Conservation (phyloP, 2,888 invertebrate genomes). For the Meloe dianella region DNA sequence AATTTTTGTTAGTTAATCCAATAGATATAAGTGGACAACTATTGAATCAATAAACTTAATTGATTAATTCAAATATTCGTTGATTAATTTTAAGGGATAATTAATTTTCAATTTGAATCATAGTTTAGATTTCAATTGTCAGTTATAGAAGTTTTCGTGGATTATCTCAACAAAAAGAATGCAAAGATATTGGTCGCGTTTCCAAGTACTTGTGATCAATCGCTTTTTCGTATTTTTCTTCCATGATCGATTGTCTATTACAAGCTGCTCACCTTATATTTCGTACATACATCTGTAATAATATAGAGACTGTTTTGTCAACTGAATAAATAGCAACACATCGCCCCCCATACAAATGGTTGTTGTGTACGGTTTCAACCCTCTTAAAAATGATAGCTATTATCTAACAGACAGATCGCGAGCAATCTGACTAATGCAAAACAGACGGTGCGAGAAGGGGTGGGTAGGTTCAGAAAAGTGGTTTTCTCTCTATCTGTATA, state of each 20-base stretch:
- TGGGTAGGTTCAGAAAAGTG: not conserved
- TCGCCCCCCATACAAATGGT: slow-evolving; percentile 55
- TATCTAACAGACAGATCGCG: slow-evolving; percentile 56
- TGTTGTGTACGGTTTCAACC: slow-evolving; percentile 52
- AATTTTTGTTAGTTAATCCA: not conserved
- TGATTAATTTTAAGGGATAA: not conserved
- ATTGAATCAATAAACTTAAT: not conserved
- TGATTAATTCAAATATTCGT: not conserved
- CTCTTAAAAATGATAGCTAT: slow-evolving; percentile 59
- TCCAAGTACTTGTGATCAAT: too few species aligned
- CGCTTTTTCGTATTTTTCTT: too few species aligned
- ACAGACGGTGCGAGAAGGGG: slow-evolving; percentile 23
- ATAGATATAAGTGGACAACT: not conserved
- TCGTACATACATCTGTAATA: not conserved
- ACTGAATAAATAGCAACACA: slow-evolving; percentile 56
- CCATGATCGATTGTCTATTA: not conserved
- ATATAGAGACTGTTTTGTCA: slow-evolving; percentile 44
- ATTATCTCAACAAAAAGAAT: not conserved
- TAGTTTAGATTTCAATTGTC: not conserved
- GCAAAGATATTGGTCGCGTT: too few species aligned
- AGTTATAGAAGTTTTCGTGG: not conserved
- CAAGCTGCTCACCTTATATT: not conserved
- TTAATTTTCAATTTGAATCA: too few species aligned
- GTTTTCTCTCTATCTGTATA: not conserved
- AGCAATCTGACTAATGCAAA: slow-evolving; percentile 59